phyloP scores from a whole-genome alignment of 2,888 invertebrate species.

The Lobophora halterata region DNA sequence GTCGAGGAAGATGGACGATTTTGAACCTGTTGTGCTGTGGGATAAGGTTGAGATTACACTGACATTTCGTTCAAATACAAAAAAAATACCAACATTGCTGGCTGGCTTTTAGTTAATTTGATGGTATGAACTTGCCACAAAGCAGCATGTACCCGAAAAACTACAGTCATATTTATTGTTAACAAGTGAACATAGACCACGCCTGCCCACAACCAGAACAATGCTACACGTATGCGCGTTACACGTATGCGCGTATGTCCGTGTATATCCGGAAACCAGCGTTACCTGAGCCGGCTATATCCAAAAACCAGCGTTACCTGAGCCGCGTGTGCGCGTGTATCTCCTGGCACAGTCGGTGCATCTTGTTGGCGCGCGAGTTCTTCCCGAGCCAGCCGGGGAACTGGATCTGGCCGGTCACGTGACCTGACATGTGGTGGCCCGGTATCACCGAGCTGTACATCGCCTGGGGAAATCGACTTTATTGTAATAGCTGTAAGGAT shows the following conservation, averaged over 20 bases:
- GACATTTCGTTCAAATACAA: slow-evolving; percentile 8
- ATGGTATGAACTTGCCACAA: too few relatives aligned
- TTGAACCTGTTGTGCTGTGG: slow-evolving; percentile 87
- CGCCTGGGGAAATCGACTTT: slow-evolving; percentile 80
- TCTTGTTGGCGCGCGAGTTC: slow-evolving; percentile 92
- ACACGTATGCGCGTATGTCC: too few relatives aligned
- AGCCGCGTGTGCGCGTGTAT: slow-evolving; percentile 92
- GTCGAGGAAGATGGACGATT: slow-evolving; percentile 91
- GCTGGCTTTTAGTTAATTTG: too few relatives aligned
- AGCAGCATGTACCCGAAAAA: too few relatives aligned
- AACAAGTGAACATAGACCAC: too few relatives aligned
- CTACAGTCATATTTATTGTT: too few relatives aligned
- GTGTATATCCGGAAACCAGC: too few relatives aligned
- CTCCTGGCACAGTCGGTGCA: slow-evolving; percentile 90
- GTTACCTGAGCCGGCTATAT: too few relatives aligned
- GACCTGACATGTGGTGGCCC: slow-evolving; percentile 91
- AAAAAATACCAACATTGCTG: too few relatives aligned
- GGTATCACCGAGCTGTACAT: slow-evolving; percentile 95
- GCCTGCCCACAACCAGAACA: too few relatives aligned
- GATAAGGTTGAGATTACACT: slow-evolving; percentile 31
- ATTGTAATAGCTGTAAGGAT: too few relatives aligned
- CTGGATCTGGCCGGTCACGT: slow-evolving; percentile 88
- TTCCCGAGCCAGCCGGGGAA: slow-evolving; percentile 99
- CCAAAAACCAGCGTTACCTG: slow-evolving; percentile 73
- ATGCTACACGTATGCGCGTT: too few relatives aligned